Percentiles rank a stretch among this genome's conserved stretches.
Conservation (phyloP, 2,888 invertebrate genomes). For the Listrodromus nycthemerus region DNA sequence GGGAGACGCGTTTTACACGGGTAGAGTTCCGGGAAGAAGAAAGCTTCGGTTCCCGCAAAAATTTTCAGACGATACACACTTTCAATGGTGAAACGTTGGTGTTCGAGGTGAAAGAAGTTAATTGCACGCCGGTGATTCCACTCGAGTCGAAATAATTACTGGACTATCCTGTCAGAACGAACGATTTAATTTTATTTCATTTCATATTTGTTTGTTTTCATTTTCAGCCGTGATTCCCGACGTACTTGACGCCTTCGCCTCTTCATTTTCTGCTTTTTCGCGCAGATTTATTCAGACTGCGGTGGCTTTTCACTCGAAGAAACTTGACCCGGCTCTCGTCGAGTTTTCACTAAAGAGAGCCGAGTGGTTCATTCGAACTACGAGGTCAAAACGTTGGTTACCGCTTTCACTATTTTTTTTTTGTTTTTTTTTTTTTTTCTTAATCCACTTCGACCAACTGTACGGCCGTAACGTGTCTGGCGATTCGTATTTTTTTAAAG, state of each 20-base stretch:
- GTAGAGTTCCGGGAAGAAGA: background rate
- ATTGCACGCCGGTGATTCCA: background rate
- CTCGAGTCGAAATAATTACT: background rate
- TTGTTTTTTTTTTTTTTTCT: background rate
- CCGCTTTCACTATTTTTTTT: slow-evolving; percentile 16
- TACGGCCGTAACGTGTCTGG: slow-evolving; percentile 1
- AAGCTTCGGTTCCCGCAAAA: background rate
- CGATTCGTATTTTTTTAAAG: background rate
- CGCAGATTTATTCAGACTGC: slow-evolving; percentile 39
- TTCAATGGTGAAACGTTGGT: background rate
- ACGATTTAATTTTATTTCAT: background rate
- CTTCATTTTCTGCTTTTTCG: slow-evolving; percentile 18
- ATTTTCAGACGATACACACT: background rate
- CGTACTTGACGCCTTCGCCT: background rate
- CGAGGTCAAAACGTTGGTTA: slow-evolving; percentile 17
- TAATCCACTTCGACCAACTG: background rate
- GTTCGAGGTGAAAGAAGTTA: slow-evolving; percentile 4
- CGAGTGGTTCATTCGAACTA: slow-evolving; percentile 7
- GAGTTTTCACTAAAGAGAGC: slow-evolving; percentile 20
- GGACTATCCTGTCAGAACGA: background rate
- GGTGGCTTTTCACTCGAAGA: slow-evolving; percentile 34
- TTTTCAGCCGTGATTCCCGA: slow-evolving; percentile 11
- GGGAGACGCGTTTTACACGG: background rate
- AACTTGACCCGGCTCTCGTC: slow-evolving; percentile 31
- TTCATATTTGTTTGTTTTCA: background rate